Evolutionary conservation across 2,888 invertebrate species (phyloP), one percentile per base, ranked within the genome.

Genomic region (Tinea semifulvella): DNA sequence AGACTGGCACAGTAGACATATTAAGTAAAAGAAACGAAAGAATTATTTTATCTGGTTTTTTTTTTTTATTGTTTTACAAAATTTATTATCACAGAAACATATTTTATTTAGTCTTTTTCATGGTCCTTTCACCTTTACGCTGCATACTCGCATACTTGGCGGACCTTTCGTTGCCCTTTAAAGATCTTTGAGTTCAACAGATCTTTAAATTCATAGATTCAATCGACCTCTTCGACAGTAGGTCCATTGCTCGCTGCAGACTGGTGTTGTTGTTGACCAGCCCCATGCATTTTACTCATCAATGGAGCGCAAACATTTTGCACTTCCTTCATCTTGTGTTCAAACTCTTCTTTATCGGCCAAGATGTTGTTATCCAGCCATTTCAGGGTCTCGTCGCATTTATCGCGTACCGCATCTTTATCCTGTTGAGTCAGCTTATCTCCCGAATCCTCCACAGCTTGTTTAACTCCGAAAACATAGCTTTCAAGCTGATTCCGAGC

Each of bases 261-360:
- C n/a, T n/a, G n/a, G n/a, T n/a, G n/a, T n/a, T 28, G 28, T 11
- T 28, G 28, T 8, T 26, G 13, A 4, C 46, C 83, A 50, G 58
- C 84, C 0, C 55, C 57, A 16, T 71, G 68, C n/a, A 75, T 53
- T 47, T 68, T 87, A 42, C 80, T 79, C 88, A 90, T 89, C 45
- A 88, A 64, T 0, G 89, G 63, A 73, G 55, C 52, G 48, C 68
- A 72, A 2, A 59, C 58, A 17, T 47, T 49, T 2, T 49, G 56
- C 1, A 69, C 48, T 35, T 65, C 61, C 19, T 90, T 88, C 51
- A 90, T 68, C 58, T 88, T 89, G 57, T 89, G 85, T 40, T 91
- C 89, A 55, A 84, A 90, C 58, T 91, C 91, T 36, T 89, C 90
- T 56, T 90, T 89, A 51, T 91, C 91, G n/a, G 91, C 91, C 46